A percentile compares a stretch with the other conserved stretches of the same genome.
These are phyloP conservation scores for Thera obeliscata DNA, from an alignment of 2,888 invertebrate species.

Conservation along the genomic window DNA sequence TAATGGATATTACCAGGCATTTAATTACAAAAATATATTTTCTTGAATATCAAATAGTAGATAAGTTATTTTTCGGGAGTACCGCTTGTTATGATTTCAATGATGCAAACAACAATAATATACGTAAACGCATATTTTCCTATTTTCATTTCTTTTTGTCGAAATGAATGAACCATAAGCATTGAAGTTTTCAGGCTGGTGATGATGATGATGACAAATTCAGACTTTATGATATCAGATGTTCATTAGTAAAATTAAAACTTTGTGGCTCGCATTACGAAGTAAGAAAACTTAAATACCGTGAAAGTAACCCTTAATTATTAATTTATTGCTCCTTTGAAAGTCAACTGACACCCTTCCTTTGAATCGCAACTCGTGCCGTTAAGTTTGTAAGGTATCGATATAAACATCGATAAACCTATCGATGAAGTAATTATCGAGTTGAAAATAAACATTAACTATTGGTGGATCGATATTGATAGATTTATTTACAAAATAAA, in stretches of 20 bases:
- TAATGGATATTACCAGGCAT: too few species aligned
- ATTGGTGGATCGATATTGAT: neutral
- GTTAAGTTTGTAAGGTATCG: conserved; percentile 28
- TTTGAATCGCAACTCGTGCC: conserved; percentile 21
- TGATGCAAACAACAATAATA: too few species aligned
- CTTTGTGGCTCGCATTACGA: conserved; percentile 2
- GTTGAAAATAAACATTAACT: neutral
- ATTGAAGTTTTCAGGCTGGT: too few species aligned
- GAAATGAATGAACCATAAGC: too few species aligned
- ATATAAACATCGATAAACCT: conserved; percentile 6
- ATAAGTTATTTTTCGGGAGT: too few species aligned
- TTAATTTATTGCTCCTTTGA: conserved; percentile 29
- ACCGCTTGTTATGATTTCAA: too few species aligned
- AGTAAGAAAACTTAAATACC: conserved; percentile 15
- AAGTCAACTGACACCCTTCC: conserved; percentile 28
- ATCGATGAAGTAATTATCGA: conserved; percentile 3
- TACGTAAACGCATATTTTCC: too few species aligned
- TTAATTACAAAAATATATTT: too few species aligned
- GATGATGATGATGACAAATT: too few species aligned
- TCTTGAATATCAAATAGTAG: too few species aligned
- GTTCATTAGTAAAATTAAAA: conserved; percentile 10
- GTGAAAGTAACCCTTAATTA: conserved; percentile 24
- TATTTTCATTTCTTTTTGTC: too few species aligned
- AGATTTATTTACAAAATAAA: too few species aligned
- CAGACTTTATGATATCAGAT: neutral